Percentiles rank a stretch among this genome's conserved stretches.
phyloP scores from a whole-genome alignment of 2,113 vertebrate species.

The Tricholaema leucomelas region DNA sequence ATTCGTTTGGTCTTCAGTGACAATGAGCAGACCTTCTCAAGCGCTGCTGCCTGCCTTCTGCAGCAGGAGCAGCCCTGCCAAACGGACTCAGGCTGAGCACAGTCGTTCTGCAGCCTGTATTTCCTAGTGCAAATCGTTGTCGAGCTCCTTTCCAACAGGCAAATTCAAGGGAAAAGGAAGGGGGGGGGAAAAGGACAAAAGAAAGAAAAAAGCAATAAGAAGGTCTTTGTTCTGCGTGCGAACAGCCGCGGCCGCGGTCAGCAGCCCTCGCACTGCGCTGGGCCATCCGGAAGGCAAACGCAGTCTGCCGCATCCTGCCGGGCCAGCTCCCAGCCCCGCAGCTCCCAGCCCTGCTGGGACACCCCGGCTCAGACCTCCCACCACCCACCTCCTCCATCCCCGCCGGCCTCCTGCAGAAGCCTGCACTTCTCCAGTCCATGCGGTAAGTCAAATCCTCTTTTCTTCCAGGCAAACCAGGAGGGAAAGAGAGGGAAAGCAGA shows the following conservation, averaged over 20 bases:
- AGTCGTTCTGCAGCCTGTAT: slow-evolving; percentile 47
- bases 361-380: fast-evolving
- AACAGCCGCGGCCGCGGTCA: background rate
- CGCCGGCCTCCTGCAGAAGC: fast-evolving
- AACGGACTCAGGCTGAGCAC: background rate
- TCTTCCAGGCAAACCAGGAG: background rate
- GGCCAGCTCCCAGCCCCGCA: background rate
- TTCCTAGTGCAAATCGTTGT: no score
- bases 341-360: background rate
- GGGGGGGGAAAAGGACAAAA: no score
- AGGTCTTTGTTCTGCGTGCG: slow-evolving; percentile 47
- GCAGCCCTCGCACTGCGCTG: background rate
- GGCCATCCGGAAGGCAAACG: background rate
- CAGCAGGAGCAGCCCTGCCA: no score
- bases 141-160: slow-evolving; percentile 37
- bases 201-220: background rate
- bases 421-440: background rate
- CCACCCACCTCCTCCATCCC: background rate
- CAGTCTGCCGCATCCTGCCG: background rate
- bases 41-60: background rate
- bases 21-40: slow-evolving; percentile 32
- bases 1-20: slow-evolving; percentile 50
- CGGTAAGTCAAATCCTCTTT: background rate
- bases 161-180: background rate
- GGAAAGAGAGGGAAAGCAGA: background rate